Evolutionary conservation across 2,888 invertebrate genomes (phyloP), one percentile per base, ranked within the genome.

Genomic region (Ypsolopha sequella): DNA sequence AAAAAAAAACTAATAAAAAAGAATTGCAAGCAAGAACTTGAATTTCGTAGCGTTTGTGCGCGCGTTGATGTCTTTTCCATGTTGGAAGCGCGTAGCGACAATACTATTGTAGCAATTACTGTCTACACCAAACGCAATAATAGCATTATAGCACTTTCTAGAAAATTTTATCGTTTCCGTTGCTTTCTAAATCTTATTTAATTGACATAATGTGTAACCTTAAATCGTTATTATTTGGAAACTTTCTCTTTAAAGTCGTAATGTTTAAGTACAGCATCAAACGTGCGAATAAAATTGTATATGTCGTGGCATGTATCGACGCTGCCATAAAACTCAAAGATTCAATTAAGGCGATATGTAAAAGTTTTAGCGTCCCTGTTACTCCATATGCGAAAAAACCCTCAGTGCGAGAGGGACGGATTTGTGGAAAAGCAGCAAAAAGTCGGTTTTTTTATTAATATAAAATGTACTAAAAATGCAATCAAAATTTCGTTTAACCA

Each of bases 51-150:
- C 49, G 6, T n/a, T 36, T 11, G 13, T 13, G 13, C 43, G n/a
- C 68, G 66, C 81, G 80, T 81, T 79, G 76, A 80, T 71, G 72
- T 81, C 80, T 78, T 70, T 69, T 68, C 56, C 60, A 66, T 51
- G 24, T 24, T 24, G 24, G 24, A 24, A 24, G 2, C 47, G 58
- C 63, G 62, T 64, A 63, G 63, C 58, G 7, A 11, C 24, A 24
- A 43, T 43, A 55, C 38, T 41, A 6, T 39, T 38, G 41, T 46
- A 46, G 46, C 46, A 46, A 33, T 33, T 13, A 11, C 6, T 33
- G 6, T 33, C 44, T 24, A 44, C 33, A 8, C 13, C 45, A 36
- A 10, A 33, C 51, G 33, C 36, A 39, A 55, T 50, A 53, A 53
- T 41, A 41, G 45, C 41, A 61, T 64, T 65, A 53, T 38, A 41